Percentiles rank a stretch among this genome's conserved stretches.
phyloP scores from a whole-genome alignment of 2,888 invertebrate genomes.

The Conus canariensis region DNA sequence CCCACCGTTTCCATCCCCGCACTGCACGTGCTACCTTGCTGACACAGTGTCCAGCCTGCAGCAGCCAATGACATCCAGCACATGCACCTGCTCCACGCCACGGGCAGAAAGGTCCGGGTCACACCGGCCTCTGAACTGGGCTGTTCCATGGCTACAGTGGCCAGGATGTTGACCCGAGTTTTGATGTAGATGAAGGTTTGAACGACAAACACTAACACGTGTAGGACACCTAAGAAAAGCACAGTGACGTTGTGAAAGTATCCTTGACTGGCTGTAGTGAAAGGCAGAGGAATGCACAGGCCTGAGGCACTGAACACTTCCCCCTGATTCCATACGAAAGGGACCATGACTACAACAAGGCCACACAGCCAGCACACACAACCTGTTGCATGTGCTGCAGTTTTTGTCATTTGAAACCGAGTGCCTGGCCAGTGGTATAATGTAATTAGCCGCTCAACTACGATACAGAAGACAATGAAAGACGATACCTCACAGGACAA shows the following conservation, averaged over 20 bases:
- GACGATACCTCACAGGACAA: neutral
- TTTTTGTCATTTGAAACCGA: neutral
- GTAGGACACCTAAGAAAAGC: neutral
- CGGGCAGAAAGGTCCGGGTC: neutral
- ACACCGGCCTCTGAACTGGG: neutral
- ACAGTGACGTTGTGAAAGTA: slow-evolving; percentile 22
- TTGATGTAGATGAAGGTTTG: neutral
- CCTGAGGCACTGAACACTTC: neutral
- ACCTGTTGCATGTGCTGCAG: neutral
- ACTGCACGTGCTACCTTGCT: neutral
- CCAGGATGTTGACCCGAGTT: slow-evolving; percentile 14
- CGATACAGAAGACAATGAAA: neutral
- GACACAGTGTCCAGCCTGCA: neutral
- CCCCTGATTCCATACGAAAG: neutral
- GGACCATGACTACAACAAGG: neutral
- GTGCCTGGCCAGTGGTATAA: too few species aligned
- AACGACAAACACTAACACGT: neutral
- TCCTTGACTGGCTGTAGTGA: neutral
- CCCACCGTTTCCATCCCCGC: neutral
- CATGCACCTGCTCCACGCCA: neutral
- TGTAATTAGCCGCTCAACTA: neutral
- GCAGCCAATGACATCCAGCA: neutral
- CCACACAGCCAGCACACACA: neutral
- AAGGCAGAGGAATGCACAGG: neutral
- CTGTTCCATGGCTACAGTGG: neutral